A percentile compares a stretch with the other conserved stretches of the same genome.
Evolutionary conservation across 2,797 vertebrate species (phyloP).

Genomic region (Phalloptychus januarius): DNA sequence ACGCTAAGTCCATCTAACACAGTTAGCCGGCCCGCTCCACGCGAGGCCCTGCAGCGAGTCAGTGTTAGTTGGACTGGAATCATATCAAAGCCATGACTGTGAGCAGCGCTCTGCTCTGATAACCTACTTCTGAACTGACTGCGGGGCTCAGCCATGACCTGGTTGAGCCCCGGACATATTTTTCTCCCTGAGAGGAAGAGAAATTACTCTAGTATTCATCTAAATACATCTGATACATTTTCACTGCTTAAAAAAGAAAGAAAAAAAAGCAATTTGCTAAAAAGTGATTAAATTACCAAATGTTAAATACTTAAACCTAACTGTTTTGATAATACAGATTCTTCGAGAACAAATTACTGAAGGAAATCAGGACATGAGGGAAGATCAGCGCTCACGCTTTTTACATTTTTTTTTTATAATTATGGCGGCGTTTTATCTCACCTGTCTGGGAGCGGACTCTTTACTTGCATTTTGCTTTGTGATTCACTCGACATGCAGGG

Average conservation of each 20-base stretch:
- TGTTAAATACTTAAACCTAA: background rate
- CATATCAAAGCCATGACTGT: constrained; percentile 57
- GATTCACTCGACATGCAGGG: constrained; percentile 20
- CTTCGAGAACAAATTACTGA: background rate
- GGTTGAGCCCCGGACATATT: background rate
- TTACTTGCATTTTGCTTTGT: constrained; percentile 28
- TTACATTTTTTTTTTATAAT: background rate
- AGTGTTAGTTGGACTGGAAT: constrained; percentile 64
- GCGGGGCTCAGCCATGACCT: constrained; percentile 38
- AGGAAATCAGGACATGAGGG: background rate
- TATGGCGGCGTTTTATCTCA: constrained; percentile 40
- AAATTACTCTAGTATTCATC: constrained; percentile 22
- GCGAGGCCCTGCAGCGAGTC: constrained; percentile 50
- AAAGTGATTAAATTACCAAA: background rate
- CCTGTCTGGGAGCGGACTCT: constrained; percentile 43
- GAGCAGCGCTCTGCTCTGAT: constrained; percentile 57
- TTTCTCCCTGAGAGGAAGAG: background rate
- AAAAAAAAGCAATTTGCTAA: background rate
- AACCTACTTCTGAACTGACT: constrained; percentile 65
- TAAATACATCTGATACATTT: constrained; percentile 13
- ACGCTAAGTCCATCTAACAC: constrained; percentile 18
- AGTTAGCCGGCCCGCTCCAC: constrained; percentile 26
- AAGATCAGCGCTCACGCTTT: background rate
- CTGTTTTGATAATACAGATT: background rate
- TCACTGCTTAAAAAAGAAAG: background rate